A percentile compares a stretch with the other conserved stretches of the same genome.
Evolutionary conservation across 1,140 invertebrate species (phyloP).

Genomic region (Leptonema lineaticorne): DNA sequence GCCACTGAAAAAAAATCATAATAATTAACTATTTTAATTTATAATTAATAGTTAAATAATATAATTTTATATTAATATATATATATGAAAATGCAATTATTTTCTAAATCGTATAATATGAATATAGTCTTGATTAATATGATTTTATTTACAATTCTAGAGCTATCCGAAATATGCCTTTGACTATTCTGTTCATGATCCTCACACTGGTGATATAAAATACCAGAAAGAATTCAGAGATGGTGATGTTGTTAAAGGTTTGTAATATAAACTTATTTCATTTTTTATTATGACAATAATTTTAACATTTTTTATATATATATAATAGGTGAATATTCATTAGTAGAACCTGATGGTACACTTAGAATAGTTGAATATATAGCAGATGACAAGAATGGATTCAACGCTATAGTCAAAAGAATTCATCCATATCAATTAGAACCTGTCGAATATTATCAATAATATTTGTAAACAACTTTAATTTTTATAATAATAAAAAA

Average conservation of each 20-base stretch:
- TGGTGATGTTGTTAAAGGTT: conserved; percentile 47
- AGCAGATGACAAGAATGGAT: conserved; percentile 51
- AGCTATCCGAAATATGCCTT: conserved; percentile 45
- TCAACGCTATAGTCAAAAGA: conserved; percentile 46
- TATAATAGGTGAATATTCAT: conserved; percentile 50
- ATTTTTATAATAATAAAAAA: too few relatives aligned
- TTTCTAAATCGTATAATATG: too few relatives aligned
- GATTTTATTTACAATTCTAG: conserved; percentile 29
- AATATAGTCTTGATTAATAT: too few relatives aligned
- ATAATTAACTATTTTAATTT: not conserved
- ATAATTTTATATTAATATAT: too few relatives aligned
- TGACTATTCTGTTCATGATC: conserved; percentile 46
- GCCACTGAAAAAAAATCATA: too few relatives aligned
- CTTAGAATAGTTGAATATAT: conserved; percentile 51
- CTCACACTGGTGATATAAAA: conserved; percentile 47
- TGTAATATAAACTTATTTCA: conserved; percentile 30
- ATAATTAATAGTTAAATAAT: not conserved
- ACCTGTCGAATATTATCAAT: conserved; percentile 4
- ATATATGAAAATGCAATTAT: too few relatives aligned
- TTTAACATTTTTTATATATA: conserved; percentile 41
- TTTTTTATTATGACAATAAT: not conserved
- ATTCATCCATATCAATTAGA: conserved; percentile 45
- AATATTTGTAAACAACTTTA: not conserved
- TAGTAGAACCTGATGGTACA: conserved; percentile 55
- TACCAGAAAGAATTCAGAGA: conserved; percentile 47